These are phyloP conservation scores for Drosophila differens DNA, from an alignment of 2,888 invertebrate genomes.

Conservation along the genomic window DNA sequence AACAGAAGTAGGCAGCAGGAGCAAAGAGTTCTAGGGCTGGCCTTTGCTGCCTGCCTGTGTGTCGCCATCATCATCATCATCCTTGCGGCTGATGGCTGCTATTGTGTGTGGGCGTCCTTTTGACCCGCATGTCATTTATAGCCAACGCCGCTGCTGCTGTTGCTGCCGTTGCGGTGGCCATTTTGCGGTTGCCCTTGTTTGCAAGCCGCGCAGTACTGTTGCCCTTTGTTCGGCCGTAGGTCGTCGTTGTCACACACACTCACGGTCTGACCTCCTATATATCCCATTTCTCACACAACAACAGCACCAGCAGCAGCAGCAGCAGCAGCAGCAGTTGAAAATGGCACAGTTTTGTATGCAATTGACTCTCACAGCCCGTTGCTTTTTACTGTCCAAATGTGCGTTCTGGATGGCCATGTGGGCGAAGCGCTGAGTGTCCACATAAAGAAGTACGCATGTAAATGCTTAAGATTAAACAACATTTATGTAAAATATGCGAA, in stretches of 20 bases:
- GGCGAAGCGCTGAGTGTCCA: not conserved
- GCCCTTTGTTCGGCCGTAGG: slow-evolving; percentile 55
- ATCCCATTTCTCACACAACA: slow-evolving; percentile 23
- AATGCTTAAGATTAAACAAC: slow-evolving; percentile 21
- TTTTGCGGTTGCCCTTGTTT: slow-evolving; percentile 75
- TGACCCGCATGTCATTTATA: slow-evolving; percentile 78
- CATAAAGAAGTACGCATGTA: slow-evolving; percentile 3
- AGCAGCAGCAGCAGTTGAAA: slow-evolving; percentile 56
- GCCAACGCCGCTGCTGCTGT: slow-evolving; percentile 41
- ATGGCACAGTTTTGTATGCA: slow-evolving; percentile 82
- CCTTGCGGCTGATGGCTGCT: slow-evolving; percentile 26
- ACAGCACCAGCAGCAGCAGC: slow-evolving; percentile 4
- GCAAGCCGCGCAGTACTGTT: slow-evolving; percentile 47
- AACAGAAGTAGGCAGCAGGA: slow-evolving; percentile 6
- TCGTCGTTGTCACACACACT: slow-evolving; percentile 70
- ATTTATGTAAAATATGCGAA: not conserved
- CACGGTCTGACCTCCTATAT: slow-evolving; percentile 39
- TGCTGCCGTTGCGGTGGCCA: slow-evolving; percentile 74
- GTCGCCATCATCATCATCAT: slow-evolving; percentile 53
- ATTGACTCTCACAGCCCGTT: slow-evolving; percentile 82
- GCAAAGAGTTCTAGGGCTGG: slow-evolving; percentile 8
- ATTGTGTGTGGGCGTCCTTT: slow-evolving; percentile 71
- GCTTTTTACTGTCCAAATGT: slow-evolving; percentile 70
- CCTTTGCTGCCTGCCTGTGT: slow-evolving; percentile 35
- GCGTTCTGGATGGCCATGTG: slow-evolving; percentile 38